Evolutionary conservation across 2,888 invertebrate genomes (phyloP).

Genomic region (Acleris laterana): DNA sequence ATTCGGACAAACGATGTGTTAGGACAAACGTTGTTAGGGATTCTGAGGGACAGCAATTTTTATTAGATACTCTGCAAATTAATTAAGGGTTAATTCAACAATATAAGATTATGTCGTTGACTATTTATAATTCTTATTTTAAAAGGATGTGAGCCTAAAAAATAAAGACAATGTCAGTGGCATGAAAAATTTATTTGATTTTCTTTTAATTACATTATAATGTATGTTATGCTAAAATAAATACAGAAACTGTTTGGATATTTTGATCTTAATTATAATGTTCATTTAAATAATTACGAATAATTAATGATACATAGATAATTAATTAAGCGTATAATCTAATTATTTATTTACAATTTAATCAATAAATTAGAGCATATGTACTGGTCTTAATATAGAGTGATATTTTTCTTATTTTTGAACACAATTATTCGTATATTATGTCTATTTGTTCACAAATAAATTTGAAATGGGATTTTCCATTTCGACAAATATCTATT

Average conservation of each 20-base stretch:
- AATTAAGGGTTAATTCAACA: no score
- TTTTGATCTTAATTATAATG: constrained; percentile 71
- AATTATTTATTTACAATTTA: constrained; percentile 78
- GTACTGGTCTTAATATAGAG: constrained; percentile 22
- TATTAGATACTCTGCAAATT: no score
- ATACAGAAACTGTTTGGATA: constrained; percentile 80
- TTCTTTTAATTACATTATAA: constrained; percentile 78
- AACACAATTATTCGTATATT: constrained; percentile 28
- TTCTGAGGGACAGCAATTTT: no score
- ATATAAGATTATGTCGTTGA: no score
- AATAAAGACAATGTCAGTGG: constrained; percentile 64
- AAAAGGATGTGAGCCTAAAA: constrained; percentile 22
- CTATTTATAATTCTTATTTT: no score
- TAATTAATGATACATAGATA: constrained; percentile 64
- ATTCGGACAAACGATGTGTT: no score
- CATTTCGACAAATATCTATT: neutral
- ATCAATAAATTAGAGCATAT: constrained; percentile 63
- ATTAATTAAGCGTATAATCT: constrained; percentile 71
- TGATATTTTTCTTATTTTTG: constrained; percentile 17
- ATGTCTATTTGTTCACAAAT: neutral
- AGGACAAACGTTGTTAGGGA: no score
- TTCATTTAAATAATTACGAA: constrained; percentile 76
- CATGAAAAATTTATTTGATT: constrained; percentile 83
- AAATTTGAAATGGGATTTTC: neutral
- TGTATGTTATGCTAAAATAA: constrained; percentile 80